Percentiles rank a stretch among this genome's conserved stretches.
phyloP scores from a whole-genome alignment of 2,113 vertebrate species.

The Perognathus longimembris region DNA sequence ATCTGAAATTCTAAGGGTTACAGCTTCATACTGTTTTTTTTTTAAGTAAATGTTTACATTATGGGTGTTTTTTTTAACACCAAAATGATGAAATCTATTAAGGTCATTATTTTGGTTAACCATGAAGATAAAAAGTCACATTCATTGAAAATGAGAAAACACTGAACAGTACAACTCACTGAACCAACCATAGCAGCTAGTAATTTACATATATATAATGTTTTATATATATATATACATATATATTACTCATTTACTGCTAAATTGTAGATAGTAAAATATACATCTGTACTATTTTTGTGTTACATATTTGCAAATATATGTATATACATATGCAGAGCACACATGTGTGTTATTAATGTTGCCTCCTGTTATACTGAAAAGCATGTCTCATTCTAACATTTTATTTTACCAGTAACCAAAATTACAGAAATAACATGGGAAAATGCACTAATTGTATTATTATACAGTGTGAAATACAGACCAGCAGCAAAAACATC shows the following conservation, averaged over 20 bases:
- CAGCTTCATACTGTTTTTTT: neutral
- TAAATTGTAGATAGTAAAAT: neutral
- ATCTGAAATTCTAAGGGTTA: neutral
- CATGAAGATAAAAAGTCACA: neutral
- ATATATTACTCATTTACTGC: neutral
- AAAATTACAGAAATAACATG: neutral
- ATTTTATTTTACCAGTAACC: neutral
- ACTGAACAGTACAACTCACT: neutral
- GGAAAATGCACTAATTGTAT: neutral
- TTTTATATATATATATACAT: neutral
- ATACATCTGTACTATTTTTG: neutral
- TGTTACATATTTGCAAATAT: neutral
- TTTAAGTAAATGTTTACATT: neutral
- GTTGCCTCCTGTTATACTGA: neutral
- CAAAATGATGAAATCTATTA: neutral
- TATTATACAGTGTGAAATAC: neutral
- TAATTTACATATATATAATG: neutral
- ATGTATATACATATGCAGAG: neutral
- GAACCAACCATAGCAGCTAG: neutral
- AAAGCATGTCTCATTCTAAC: neutral
- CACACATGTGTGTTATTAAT: neutral
- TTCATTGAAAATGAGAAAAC: neutral
- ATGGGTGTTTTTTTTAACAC: neutral
- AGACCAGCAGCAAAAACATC: neutral
- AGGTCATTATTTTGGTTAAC: constrained; percentile 11